Evolutionary conservation across 1,140 invertebrate species (phyloP), one percentile per base, ranked within the genome.

Genomic region (Drosophila lini): DNA sequence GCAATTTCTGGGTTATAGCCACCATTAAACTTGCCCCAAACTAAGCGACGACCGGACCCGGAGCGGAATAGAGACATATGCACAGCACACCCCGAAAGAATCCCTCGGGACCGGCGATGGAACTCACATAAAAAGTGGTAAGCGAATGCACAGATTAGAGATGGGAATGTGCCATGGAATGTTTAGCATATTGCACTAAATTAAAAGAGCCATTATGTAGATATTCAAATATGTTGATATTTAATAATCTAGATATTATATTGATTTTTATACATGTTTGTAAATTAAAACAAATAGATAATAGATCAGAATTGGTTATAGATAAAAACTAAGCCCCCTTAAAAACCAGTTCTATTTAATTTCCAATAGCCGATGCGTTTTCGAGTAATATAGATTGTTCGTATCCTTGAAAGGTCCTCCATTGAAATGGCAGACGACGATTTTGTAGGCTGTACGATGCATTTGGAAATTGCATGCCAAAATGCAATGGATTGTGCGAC

Each of bases 1-100:
- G 83, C 83, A 80, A 86, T 86, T 86, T 82, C 83, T 86, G 84
- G 83, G 83, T 88, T 86, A 86, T 83, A 83, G 83, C 71, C 71
- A 70, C 80, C 83, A 86, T 86, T 86, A 88, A 86, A 86, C 83
- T 86, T 88, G 76, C 75, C 64, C 83, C 50, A 81, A 83, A 83
- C 81, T 85, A 78, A 81, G 65, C 79, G 56, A 16, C 56, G 48
- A 55, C 48, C 55, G 62, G 47, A 25, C 34, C 44, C 42, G 6
- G 13, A 42, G 19, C 44, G 34, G 19, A 34, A 44, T 47, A 19
- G 42, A 67, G 38, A 44, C 60, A 36, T 45, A 40, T 38, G 63
- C 34, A 40, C 34, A n/a, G 63, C 34, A 40, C 34, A n/a, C 22
- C 34, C 25, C 5, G 11, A 32, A 28, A 38, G 38, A 67, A 36